phyloP scores from a whole-genome alignment of 2,888 invertebrate genomes.

The Gerris lacustris region DNA sequence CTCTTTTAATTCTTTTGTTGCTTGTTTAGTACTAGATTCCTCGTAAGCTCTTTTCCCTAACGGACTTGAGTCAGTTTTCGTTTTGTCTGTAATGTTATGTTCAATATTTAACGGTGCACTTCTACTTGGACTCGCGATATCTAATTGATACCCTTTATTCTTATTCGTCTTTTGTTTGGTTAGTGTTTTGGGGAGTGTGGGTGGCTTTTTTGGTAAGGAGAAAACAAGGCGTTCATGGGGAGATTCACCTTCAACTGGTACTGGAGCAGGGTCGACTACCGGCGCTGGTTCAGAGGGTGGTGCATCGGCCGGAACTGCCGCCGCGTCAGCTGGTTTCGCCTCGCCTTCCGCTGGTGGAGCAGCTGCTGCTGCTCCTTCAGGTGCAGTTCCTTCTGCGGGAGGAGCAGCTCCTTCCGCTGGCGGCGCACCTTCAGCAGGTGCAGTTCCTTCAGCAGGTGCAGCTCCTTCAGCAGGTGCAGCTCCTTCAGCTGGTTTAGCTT shows the following conservation, averaged over 20 bases:
- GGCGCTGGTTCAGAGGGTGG: slow-evolving; percentile 15
- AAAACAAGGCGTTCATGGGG: background rate
- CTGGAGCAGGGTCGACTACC: slow-evolving; percentile 11
- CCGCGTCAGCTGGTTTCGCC: slow-evolving; percentile 12
- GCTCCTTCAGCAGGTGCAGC: slow-evolving; percentile 14
- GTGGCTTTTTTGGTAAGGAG: no score
- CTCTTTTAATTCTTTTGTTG: no score
- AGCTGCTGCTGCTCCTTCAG: slow-evolving; percentile 16
- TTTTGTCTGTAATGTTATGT: no score
- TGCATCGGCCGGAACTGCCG: slow-evolving; percentile 13
- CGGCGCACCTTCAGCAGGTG: slow-evolving; percentile 1
- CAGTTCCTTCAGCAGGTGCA: slow-evolving; percentile 11
- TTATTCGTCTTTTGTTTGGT: no score
- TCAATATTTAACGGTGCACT: no score
- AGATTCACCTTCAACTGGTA: slow-evolving; percentile 12
- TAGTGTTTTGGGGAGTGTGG: no score
- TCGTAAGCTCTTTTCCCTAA: no score
- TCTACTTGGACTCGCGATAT: no score
- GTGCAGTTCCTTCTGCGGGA: slow-evolving; percentile 14
- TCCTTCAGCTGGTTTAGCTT: slow-evolving; percentile 20
- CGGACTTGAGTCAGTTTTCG: no score
- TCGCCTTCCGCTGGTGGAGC: slow-evolving; percentile 16
- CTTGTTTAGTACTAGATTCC: no score
- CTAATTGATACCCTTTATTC: no score
- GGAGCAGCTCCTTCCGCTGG: slow-evolving; percentile 12